A percentile compares a stretch with the other conserved stretches of the same genome.
phyloP scores from a whole-genome alignment of 2,888 invertebrate genomes.

The Ochlodes sylvanus region DNA sequence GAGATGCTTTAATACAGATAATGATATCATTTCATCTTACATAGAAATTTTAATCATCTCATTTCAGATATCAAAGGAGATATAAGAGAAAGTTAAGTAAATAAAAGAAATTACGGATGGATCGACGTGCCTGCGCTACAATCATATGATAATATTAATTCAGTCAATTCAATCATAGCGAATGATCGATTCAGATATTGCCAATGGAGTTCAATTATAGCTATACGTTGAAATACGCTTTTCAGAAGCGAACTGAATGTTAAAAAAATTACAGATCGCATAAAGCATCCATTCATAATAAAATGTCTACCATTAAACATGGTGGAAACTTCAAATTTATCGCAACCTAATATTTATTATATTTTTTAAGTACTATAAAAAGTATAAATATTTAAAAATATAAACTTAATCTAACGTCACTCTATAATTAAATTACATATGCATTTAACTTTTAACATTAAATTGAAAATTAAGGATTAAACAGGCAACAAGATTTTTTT shows the following conservation, averaged over 20 bases:
- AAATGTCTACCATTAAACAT: neutral
- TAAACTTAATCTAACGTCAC: no score
- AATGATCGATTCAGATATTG: constrained; percentile 11
- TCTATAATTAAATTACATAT: no score
- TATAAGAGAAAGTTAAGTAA: constrained; percentile 2
- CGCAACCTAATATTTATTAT: no score
- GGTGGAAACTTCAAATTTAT: no score
- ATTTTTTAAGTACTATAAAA: no score
- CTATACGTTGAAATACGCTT: neutral
- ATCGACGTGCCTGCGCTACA: neutral
- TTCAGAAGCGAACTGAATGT: neutral
- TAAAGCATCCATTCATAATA: neutral
- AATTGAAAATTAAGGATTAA: no score
- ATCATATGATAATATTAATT: constrained; percentile 17
- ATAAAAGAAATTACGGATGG: constrained; percentile 9
- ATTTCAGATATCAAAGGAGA: neutral
- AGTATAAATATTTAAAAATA: no score
- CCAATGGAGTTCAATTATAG: constrained; percentile 4
- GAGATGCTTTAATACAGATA: constrained; percentile 26
- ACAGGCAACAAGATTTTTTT: no score
- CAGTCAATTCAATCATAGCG: constrained; percentile 24
- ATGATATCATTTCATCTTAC: constrained; percentile 8
- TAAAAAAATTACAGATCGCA: neutral
- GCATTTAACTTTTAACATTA: no score
- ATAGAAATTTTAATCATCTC: constrained; percentile 1